Evolutionary conservation across 2,113 vertebrate species (phyloP).

Genomic region (Rhabdomys dilectus): DNA sequence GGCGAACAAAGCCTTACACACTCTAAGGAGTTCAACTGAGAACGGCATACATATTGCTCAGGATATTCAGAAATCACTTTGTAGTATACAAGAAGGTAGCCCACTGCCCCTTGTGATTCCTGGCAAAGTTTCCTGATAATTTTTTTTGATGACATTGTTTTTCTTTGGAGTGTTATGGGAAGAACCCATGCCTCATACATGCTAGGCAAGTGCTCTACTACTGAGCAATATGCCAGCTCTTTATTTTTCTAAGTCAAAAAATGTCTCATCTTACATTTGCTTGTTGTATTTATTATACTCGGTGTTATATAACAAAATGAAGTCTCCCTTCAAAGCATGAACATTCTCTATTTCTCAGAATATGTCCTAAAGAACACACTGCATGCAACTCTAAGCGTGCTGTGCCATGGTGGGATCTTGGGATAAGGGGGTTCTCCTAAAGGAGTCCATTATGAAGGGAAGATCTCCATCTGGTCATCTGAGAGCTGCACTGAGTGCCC

Average conservation of each 20-base stretch:
- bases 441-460: neutral
- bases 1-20: neutral
- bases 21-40: neutral
- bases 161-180: neutral
- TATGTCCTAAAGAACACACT: neutral
- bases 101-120: too few relatives aligned
- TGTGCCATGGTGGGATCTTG: neutral
- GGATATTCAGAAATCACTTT: neutral
- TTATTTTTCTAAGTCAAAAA: slow-evolving; percentile 38
- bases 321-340: slow-evolving; percentile 16
- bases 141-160: neutral
- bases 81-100: neutral
- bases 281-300: neutral
- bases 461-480: neutral
- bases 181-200: neutral
- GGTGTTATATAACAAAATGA: neutral
- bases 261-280: neutral
- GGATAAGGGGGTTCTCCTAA: neutral
- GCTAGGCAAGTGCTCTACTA: neutral
- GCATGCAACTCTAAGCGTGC: neutral
- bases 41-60: neutral
- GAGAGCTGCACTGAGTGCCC: neutral
- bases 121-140: neutral
- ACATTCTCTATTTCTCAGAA: neutral
- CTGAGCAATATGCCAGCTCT: neutral